Base-by-base conservation (phyloP, 1,140 invertebrate genomes). In the Drosophila parabipectinata region DNA sequence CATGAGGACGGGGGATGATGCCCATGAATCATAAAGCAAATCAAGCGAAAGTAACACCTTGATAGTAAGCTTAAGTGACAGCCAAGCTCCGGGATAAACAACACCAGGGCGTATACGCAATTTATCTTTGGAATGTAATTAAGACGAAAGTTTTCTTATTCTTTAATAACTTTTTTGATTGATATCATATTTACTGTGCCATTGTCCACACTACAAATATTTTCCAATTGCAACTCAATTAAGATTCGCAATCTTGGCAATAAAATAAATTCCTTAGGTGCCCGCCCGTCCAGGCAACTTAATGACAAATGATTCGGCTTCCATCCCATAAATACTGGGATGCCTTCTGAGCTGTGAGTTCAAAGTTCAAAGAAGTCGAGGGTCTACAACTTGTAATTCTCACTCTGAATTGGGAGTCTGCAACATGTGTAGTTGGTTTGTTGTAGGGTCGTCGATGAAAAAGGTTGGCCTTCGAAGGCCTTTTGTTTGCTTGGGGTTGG, bases 141-240 rank as follows among this genome's bases (percentile, higher is more conserved):
- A 78, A 78, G 51, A 37, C 30, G 21, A 51, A 61, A 78, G 44
- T n/a, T 63, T 12, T 10, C 12, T 15, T 26, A 30, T 73, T 21
- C 34, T 53, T 45, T 64, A 62, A 79, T 77, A 79, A 73, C 37
- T 85, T 81, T 45, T 72, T 14, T 87, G 83, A 87, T 87, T 82
- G 82, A 88, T 87, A 64, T 74, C 61, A 34, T 10, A 57, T 37
- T 41, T 10, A 2, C 18, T 53, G 5, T 12, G 24, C 9, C 30
- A 55, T 63, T 51, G 54, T 47, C 32, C 59, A 41, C 47, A 21
- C 47, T 53, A 47, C 44, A n/a, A 12, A 48, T 51, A 14, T 66
- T 67, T 67, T 72, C 57, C 82, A 78, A 87, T 81, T 88, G 79
- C 71, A 88, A 87, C 71, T 87, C 83, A 87, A 87, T 87, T 87